phyloP scores from a whole-genome alignment of 1,140 invertebrate species.

The Danaus plexippus region DNA sequence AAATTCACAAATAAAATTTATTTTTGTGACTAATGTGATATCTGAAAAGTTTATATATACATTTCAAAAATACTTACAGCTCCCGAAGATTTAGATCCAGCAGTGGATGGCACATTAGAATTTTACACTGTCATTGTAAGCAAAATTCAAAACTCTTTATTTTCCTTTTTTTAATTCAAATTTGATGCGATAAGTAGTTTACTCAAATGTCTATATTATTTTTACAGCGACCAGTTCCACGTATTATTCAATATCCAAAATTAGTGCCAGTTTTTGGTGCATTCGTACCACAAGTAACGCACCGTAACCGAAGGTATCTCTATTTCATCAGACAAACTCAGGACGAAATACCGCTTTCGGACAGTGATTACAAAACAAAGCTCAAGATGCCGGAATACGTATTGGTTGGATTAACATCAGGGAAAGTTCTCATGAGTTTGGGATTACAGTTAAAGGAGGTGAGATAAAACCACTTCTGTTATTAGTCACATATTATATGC shows the following conservation, averaged over 20 bases:
- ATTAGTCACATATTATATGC: background rate
- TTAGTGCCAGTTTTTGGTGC: conserved; percentile 78
- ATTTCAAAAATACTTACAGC: conserved; percentile 37
- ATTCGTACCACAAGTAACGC: conserved; percentile 63
- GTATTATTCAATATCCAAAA: conserved; percentile 76
- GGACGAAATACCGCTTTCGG: conserved; percentile 72
- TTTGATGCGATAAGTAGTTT: background rate
- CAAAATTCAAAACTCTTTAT: conserved; percentile 11
- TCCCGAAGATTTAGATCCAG: conserved; percentile 66
- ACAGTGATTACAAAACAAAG: conserved; percentile 34
- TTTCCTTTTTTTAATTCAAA: background rate
- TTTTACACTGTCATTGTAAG: conserved; percentile 71
- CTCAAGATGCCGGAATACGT: conserved; percentile 76
- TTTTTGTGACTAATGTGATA: background rate
- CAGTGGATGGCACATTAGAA: conserved; percentile 67
- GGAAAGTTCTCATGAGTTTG: conserved; percentile 73
- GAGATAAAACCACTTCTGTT: conserved; percentile 1
- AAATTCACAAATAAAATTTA: background rate
- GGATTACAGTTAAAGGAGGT: conserved; percentile 51
- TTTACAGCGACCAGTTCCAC: conserved; percentile 76
- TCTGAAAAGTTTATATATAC: conserved; percentile 8
- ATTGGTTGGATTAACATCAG: conserved; percentile 73
- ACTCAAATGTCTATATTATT: conserved; percentile 8
- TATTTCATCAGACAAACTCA: conserved; percentile 78
- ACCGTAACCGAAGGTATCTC: conserved; percentile 72